Evolutionary conservation across 92 coral and sea anemone species (phyloP), one percentile per base, ranked within the genome.

Genomic region (Parazoanthus darwini): DNA sequence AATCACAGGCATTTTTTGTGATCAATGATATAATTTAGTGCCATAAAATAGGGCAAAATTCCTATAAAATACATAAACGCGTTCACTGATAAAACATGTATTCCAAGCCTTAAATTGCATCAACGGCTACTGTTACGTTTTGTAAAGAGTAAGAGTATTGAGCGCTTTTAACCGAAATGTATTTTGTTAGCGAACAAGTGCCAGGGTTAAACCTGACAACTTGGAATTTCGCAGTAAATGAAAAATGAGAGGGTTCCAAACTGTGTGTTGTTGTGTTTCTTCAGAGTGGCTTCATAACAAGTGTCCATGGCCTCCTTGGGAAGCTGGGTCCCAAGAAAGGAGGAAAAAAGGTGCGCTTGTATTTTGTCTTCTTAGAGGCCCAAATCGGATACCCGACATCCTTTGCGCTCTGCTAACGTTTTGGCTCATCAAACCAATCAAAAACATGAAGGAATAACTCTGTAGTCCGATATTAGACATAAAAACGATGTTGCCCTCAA

Each of bases 231-330:
- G 6, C 22, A 22, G 25, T 77, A 5, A 10, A 6, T 7, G 13
- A 25, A 25, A 23, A 11, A 18, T 14, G 78, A 26, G 9, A 22
- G 39, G 37, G 42, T 48, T 50, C 22, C 43, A 79, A 33, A 79
- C 42, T 82, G n/a, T 82, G 36, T 54, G 43, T 35, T 44, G 72
- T 91, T 72, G 76, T 92, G 22, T 82, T 82, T 58, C 82, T 67
- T 77, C 91, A 94, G 96, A 92, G 95, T 65, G 94, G 93, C 77
- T 93, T 91, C 87, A 95, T 95, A 80, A 91, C 98, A 42, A 95
- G 98, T 78, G 93, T 97, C 23, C 98, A 97, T 74, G 98, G 99
- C 78, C 79, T 97, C 23, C 90, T 97, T 6, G 99, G 98, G 87
- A 97, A 97, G 87, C 92, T 97, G 67, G 98, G 98, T 25, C 92